Evolutionary conservation across 2,113 vertebrate species (phyloP).

Genomic region (Chaetodon trifascialis): DNA sequence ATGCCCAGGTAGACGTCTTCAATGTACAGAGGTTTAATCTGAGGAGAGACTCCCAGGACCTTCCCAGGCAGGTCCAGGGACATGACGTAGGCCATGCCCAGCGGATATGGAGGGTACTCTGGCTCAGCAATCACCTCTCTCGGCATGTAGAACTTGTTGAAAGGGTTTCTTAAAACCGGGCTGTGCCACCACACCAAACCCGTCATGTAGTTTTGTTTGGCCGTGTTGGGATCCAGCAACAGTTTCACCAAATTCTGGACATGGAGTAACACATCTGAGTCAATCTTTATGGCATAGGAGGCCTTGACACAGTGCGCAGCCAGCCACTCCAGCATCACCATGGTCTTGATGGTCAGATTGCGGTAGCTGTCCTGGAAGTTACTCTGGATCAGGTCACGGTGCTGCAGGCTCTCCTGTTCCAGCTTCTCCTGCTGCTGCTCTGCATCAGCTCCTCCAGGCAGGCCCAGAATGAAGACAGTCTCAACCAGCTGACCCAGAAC

Average conservation of each 20-base stretch:
- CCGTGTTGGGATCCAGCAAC: conserved; percentile 84
- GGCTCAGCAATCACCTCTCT: conserved; percentile 85
- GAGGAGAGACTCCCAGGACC: conserved; percentile 87
- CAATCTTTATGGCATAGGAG: conserved; percentile 89
- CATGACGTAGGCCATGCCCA: conserved; percentile 93
- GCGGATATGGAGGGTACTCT: conserved; percentile 93
- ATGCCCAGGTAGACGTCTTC: conserved; percentile 87
- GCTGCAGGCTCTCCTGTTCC: conserved; percentile 65
- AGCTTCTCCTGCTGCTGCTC: conserved; percentile 43
- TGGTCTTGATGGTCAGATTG: conserved; percentile 86
- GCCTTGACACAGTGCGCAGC: conserved; percentile 69
- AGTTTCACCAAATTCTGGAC: conserved; percentile 89
- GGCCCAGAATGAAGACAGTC: conserved; percentile 80
- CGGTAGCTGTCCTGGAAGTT: conserved; percentile 80
- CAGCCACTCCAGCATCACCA: conserved; percentile 87
- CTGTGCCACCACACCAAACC: conserved; percentile 93
- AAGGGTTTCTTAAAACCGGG: conserved; percentile 88
- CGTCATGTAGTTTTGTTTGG: conserved; percentile 88
- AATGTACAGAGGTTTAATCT: conserved; percentile 90
- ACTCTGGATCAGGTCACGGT: conserved; percentile 85
- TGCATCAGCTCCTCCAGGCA: conserved; percentile 13
- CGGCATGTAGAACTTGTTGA: conserved; percentile 92
- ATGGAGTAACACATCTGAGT: conserved; percentile 91
- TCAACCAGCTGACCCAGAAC: conserved; percentile 67
- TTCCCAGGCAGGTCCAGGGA: conserved; percentile 92